Evolutionary conservation across 2,113 vertebrate genomes (phyloP), one percentile per base, ranked within the genome.

Genomic region (Pterocles orientalis): DNA sequence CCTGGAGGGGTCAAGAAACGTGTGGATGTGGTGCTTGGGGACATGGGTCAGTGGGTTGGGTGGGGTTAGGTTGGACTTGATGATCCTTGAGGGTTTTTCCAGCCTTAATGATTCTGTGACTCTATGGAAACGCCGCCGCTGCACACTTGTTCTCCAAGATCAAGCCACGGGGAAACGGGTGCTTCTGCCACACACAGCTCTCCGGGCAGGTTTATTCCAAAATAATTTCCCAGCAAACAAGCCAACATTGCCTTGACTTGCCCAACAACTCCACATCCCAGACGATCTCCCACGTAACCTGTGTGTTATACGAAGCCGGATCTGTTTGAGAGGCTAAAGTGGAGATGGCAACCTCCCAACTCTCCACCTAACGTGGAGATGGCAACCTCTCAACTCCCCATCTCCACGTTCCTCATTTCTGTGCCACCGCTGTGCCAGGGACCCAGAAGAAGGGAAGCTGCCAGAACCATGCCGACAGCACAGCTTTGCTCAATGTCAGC

Each of bases 391-490:
- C 33, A 18, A 10, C 23, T 43, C 39, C 4, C 18, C 56, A 15
- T 50, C 62, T 31, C 66, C 36, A 7, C 0, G 3, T 12, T 23
- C 14, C 17, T 31, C 33, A 29, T 28, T 31, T 7, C 23, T 4
- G 14, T 48, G 69, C 50, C 9, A 3, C 19, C 5, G 28, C 71
- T 0, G 1, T 12, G 19, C 19, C 2, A 5, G 45, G 72, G 68
- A 66, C 57, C 73, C 69, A 48, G 57, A 45, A 24, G 31, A 33
- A 29, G 25, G 34, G 25, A 16, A 13, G 5, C 16, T 76, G 73
- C 69, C 62, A 43, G 75, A 57, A 13, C n/a, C 20, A 2, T 3
- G 24, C 39, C 5, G 1, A 10, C 33, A 84, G 93, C 69, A 66
- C 51, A 14, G 69, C 8, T 61, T 7, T 51, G 73, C 83, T 57